Percentiles rank a stretch among this genome's conserved stretches.
phyloP scores from a whole-genome alignment of 2,888 invertebrate species.

The Yponomeuta evonymella region DNA sequence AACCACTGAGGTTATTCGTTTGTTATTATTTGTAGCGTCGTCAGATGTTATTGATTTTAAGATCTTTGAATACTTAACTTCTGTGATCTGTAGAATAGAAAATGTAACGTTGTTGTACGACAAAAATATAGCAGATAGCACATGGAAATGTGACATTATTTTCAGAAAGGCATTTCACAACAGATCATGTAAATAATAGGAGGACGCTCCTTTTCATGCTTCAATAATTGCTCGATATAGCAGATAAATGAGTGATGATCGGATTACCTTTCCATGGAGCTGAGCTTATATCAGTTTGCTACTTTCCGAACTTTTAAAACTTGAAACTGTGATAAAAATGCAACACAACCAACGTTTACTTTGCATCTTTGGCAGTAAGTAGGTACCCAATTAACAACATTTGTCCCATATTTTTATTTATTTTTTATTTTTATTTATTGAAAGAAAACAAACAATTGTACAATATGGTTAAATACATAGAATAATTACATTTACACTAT shows the following conservation, averaged over 20 bases:
- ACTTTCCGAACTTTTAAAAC: neutral
- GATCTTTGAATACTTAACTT: neutral
- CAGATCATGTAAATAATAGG: slow-evolving; percentile 72
- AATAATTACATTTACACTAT: too few relatives aligned
- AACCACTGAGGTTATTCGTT: neutral
- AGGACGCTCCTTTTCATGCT: slow-evolving; percentile 76
- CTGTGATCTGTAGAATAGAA: neutral
- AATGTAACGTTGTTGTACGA: neutral
- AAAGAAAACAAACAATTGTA: too few relatives aligned
- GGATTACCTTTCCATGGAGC: slow-evolving; percentile 44
- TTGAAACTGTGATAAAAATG: neutral
- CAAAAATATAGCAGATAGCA: neutral
- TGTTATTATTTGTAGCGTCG: neutral
- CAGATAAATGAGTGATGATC: slow-evolving; percentile 71
- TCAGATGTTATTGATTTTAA: neutral
- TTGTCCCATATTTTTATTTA: too few relatives aligned
- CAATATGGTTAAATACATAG: too few relatives aligned
- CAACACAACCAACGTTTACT: neutral
- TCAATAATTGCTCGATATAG: slow-evolving; percentile 76
- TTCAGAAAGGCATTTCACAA: slow-evolving; percentile 66
- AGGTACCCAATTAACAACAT: neutral
- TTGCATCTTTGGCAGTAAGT: neutral
- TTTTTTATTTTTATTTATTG: too few relatives aligned
- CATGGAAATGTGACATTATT: slow-evolving; percentile 69
- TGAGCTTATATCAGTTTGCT: neutral